Evolutionary conservation across 2,113 vertebrate genomes (phyloP).

Genomic region (Panurus biarmicus): DNA sequence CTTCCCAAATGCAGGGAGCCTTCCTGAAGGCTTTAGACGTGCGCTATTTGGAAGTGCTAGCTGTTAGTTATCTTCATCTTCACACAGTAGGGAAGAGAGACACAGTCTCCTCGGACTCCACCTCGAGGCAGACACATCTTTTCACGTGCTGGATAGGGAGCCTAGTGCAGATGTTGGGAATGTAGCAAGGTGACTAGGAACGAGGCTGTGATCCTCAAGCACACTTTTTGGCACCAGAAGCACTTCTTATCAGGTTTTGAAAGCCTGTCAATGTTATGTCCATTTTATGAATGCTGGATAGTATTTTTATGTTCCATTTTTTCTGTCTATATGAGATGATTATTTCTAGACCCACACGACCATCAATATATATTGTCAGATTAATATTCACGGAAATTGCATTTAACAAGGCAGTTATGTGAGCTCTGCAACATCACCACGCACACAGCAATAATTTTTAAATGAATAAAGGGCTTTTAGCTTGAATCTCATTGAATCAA

Average conservation of each 20-base stretch:
- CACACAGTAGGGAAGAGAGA: neutral
- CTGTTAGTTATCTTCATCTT: neutral
- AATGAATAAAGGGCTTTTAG: neutral
- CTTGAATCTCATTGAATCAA: neutral
- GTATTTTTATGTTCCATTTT: neutral
- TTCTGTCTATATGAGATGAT: neutral
- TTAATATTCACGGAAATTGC: neutral
- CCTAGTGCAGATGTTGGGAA: neutral
- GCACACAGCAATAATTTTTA: neutral
- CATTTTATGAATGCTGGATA: neutral
- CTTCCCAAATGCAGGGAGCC: neutral
- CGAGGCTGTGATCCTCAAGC: neutral
- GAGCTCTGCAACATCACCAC: neutral
- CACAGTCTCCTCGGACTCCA: neutral
- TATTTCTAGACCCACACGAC: neutral
- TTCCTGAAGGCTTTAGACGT: neutral
- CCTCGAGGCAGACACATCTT: neutral
- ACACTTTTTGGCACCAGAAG: neutral
- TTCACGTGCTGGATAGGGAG: neutral
- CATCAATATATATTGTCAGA: neutral
- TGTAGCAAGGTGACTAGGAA: neutral
- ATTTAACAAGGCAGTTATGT: neutral
- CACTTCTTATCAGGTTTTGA: neutral
- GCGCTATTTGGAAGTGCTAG: neutral
- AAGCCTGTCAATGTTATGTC: neutral